Evolutionary conservation across 2,797 vertebrate genomes (phyloP).

Genomic region (Myotis vivesi): DNA sequence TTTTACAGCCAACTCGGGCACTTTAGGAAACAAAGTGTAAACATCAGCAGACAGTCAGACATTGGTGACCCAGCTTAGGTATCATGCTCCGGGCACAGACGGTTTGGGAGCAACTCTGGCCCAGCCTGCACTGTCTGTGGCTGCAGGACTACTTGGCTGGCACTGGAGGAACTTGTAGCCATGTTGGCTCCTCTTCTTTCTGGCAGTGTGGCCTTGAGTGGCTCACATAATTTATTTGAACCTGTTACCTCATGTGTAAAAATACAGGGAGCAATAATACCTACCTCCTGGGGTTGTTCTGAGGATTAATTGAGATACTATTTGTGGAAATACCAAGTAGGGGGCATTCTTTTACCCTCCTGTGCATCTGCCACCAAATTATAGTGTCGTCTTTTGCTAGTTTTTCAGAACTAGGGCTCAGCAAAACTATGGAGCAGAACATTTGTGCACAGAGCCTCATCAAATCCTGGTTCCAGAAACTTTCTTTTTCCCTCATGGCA

Average conservation of each 20-base stretch:
- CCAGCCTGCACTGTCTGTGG: not conserved
- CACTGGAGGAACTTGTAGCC: not conserved
- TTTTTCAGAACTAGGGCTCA: not conserved
- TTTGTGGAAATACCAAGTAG: not conserved
- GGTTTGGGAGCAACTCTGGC: not conserved
- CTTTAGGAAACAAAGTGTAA: not conserved
- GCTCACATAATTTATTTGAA: not conserved
- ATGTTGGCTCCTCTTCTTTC: not conserved
- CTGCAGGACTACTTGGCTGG: not conserved
- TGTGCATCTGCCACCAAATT: not conserved
- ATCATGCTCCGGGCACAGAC: not conserved
- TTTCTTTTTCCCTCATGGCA: not conserved
- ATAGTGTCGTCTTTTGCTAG: not conserved
- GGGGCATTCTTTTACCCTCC: not conserved
- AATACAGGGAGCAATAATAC: not conserved
- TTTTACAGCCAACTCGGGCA: not conserved
- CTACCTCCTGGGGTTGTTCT: not conserved
- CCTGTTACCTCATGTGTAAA: not conserved
- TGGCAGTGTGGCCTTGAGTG: not conserved
- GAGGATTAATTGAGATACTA: not conserved
- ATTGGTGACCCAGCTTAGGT: not conserved
- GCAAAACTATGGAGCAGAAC: not conserved
- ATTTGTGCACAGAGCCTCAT: not conserved
- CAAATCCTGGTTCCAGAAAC: not conserved
- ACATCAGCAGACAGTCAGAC: not conserved